A percentile compares a stretch with the other conserved stretches of the same genome.
These are phyloP conservation scores for Drosophila mercatorum DNA, from an alignment of 2,888 invertebrate genomes.

Conservation along the genomic window DNA sequence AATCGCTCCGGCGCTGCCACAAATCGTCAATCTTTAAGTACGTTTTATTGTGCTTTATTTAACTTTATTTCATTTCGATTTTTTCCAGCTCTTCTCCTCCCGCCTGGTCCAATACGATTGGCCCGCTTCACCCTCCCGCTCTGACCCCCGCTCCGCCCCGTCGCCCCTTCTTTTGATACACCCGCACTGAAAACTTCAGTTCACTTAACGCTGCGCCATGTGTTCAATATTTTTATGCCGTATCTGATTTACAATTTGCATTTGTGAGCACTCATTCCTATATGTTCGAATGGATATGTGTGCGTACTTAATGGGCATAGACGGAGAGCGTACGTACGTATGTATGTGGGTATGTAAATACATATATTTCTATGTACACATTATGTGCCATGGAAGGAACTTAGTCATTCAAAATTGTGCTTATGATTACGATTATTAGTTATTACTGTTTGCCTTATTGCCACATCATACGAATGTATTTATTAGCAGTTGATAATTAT, in stretches of 20 bases:
- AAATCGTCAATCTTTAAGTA: slow-evolving; percentile 75
- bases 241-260: slow-evolving; percentile 77
- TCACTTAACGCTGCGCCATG: slow-evolving; percentile 67
- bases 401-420: slow-evolving; percentile 53
- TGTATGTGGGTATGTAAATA: background rate
- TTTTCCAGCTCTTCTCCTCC: slow-evolving; percentile 40
- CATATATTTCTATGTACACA: background rate
- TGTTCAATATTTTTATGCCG: slow-evolving; percentile 76
- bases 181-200: slow-evolving; percentile 55
- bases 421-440: slow-evolving; percentile 35
- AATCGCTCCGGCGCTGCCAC: slow-evolving; percentile 33
- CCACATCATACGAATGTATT: slow-evolving; percentile 19
- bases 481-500: slow-evolving; percentile 42
- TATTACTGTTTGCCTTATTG: slow-evolving; percentile 21
- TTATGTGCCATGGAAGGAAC: slow-evolving; percentile 35
- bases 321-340: background rate
- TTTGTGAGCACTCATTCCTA: slow-evolving; percentile 37
- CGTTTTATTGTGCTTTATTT: slow-evolving; percentile 78
- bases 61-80: slow-evolving; percentile 68
- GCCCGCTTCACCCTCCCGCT: slow-evolving; percentile 15
- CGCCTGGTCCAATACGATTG: slow-evolving; percentile 5
- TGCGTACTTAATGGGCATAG: slow-evolving; percentile 33
- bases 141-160: background rate
- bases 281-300: slow-evolving; percentile 27
- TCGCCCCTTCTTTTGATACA: slow-evolving; percentile 5